Evolutionary conservation across 2,797 vertebrate genomes (phyloP), one percentile per base, ranked within the genome.

Genomic region (Pangasius djambal): DNA sequence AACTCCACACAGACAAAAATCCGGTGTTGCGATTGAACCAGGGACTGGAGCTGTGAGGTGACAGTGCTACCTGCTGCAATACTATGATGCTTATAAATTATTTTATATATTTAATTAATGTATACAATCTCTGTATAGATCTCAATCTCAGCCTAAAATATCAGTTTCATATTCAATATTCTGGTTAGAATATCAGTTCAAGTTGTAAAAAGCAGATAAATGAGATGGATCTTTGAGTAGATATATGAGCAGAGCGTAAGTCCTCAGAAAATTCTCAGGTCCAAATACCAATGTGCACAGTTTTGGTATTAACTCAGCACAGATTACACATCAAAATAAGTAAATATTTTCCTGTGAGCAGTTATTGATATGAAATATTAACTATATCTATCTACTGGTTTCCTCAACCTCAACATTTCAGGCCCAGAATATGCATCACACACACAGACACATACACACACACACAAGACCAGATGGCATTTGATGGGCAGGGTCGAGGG

Each of bases 401-500:
- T 52, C 8, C 48, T 40, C n/a, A 81, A 9, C 7, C 77, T 22
- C 48, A 75, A n/a, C 4, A 48, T 75, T 48, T 75, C 40, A n/a
- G 52, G 28, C 6, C n/a, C 15, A 16, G 50, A 55, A 7, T 34
- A 34, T 37, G 18, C 52, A 34, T 34, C 70, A 48, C 22, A 75
- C 72, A 48, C 37, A 70, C 13, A 40, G 28, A 88, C 18, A 70
- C 48, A 74, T 61, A 86, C 59, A 48, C 55, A 79, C 63, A 69
- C 82, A 61, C 75, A 65, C 31, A 61, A n/a, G 59, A 52, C 75
- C 69, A 84, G 87, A 89, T 90, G 89, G 90, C 57, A 81, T 74
- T 55, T 69, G 86, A 87, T 85, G 84, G 88, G 72, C 70, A 34
- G 37, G 44, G 72, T 81, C 20, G 77, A 86, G 83, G 74, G 86